Evolutionary conservation across 2,888 invertebrate genomes (phyloP).

Genomic region (Folsomia candida): DNA sequence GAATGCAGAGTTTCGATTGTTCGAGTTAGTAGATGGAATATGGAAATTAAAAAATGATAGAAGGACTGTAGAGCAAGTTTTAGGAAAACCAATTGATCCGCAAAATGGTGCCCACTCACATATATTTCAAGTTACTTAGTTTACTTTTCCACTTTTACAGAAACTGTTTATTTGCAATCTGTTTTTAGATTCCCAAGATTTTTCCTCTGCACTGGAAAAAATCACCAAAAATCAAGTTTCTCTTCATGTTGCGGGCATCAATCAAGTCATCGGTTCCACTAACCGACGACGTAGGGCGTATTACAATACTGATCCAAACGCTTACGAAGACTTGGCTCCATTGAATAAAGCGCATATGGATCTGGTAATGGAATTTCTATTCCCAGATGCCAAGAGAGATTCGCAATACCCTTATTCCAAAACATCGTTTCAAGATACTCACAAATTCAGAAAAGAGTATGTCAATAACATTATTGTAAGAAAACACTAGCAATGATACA

Average conservation of each 20-base stretch:
- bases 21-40: constrained; percentile 71
- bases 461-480: constrained; percentile 23
- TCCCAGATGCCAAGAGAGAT: constrained; percentile 79
- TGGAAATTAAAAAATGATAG: constrained; percentile 61
- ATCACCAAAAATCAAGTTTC: constrained; percentile 49
- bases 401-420: constrained; percentile 54
- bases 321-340: constrained; percentile 64
- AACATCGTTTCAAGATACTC: constrained; percentile 49
- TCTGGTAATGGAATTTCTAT: constrained; percentile 76
- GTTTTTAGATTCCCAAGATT: constrained; percentile 50
- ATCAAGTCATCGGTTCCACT: constrained; percentile 38
- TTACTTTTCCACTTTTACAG: background rate
- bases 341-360: constrained; percentile 72
- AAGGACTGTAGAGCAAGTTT: constrained; percentile 58
- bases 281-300: constrained; percentile 27
- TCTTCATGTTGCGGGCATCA: constrained; percentile 44
- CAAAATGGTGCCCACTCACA: constrained; percentile 18
- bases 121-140: too few species aligned
- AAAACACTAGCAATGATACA: background rate
- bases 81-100: constrained; percentile 58
- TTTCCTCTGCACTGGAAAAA: constrained; percentile 54
- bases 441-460: constrained; percentile 39
- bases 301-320: constrained; percentile 42
- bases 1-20: constrained; percentile 67
- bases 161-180: too few species aligned